Conservation (phyloP, 37 sponge, comb jelly and placozoan genomes). For the Ephydatia muelleri region DNA sequence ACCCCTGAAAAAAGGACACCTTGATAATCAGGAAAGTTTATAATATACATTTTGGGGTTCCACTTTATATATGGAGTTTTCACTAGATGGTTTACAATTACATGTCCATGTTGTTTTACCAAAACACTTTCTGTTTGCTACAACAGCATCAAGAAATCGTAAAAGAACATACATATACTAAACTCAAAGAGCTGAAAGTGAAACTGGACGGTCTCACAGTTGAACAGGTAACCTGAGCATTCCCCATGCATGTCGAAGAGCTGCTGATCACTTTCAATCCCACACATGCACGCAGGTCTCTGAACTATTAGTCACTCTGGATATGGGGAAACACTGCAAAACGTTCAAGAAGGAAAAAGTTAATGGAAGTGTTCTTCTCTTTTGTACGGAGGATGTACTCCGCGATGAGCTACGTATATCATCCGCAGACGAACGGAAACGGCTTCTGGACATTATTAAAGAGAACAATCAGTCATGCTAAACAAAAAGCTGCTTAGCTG, state of each 20-base stretch:
- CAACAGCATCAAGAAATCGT: neutral
- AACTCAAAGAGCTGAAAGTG: neutral
- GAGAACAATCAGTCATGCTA: neutral
- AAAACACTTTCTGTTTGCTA: too few species aligned
- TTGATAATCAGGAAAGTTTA: too few species aligned
- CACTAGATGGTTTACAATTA: too few species aligned
- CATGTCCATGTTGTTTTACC: too few species aligned
- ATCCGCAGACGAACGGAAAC: neutral
- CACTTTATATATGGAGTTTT: too few species aligned
- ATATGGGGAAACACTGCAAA: neutral
- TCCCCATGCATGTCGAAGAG: neutral
- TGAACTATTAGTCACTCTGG: neutral
- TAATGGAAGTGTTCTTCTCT: neutral
- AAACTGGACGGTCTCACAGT: neutral
- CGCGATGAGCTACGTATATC: neutral
- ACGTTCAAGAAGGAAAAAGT: neutral
- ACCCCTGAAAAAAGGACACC: too few species aligned
- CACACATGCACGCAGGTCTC: neutral
- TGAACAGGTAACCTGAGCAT: neutral
- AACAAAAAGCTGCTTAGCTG: neutral
- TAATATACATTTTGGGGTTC: too few species aligned
- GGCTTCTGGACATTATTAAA: neutral
- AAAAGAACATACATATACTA: neutral
- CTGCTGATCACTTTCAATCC: neutral
- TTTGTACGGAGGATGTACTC: neutral